These are phyloP conservation scores for Melieria picta DNA, from an alignment of 2,888 invertebrate genomes.

Conservation along the genomic window DNA sequence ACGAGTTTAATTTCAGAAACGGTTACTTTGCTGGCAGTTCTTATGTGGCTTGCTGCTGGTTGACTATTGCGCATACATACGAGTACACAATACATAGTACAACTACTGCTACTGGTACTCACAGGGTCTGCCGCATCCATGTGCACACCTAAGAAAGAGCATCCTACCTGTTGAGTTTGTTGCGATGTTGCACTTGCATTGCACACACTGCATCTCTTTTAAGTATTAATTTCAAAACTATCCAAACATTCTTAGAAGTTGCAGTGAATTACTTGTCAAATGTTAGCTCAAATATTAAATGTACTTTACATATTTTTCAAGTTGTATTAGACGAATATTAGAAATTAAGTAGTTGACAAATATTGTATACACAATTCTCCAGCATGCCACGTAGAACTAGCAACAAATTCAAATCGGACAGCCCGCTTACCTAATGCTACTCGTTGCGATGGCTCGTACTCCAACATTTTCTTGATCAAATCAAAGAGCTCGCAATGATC, in stretches of 20 bases:
- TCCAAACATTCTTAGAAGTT: background rate
- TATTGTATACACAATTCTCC: background rate
- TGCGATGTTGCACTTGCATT: background rate
- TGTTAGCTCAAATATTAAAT: too few relatives aligned
- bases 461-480: conserved; percentile 93
- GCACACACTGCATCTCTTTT: background rate
- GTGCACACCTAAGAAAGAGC: too few relatives aligned
- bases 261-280: too few relatives aligned
- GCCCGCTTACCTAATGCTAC: conserved; percentile 74
- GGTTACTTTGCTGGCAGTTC: background rate
- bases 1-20: too few relatives aligned
- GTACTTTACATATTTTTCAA: too few relatives aligned
- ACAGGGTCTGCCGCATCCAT: too few relatives aligned
- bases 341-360: background rate
- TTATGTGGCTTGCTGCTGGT: background rate
- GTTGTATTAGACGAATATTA: too few relatives aligned
- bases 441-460: conserved; percentile 93
- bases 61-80: background rate
- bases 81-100: background rate
- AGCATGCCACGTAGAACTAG: background rate
- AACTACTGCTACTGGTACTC: too few relatives aligned
- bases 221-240: background rate
- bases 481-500: conserved; percentile 95
- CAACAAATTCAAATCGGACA: background rate
- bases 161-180: too few relatives aligned